A percentile compares a stretch with the other conserved stretches of the same genome.
These are phyloP conservation scores for Heliconius himera DNA, from an alignment of 1,140 invertebrate genomes.

Conservation along the genomic window DNA sequence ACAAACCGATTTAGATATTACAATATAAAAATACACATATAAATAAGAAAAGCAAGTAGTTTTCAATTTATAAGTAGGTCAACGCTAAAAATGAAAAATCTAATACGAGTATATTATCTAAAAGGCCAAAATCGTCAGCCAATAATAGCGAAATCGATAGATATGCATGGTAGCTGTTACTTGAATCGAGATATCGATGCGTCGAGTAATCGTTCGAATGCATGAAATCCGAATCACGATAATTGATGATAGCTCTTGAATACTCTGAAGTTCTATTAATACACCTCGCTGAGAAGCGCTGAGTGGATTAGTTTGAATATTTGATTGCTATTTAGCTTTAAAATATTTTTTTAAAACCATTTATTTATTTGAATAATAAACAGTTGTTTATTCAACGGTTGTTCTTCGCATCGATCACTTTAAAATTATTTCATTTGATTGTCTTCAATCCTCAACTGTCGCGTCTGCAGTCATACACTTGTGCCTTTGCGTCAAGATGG, in stretches of 20 bases:
- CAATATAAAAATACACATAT: no score
- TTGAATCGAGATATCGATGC: constrained; percentile 14
- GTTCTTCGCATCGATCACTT: no score
- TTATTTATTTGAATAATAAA: no score
- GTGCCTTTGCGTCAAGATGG: no score
- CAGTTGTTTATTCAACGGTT: no score
- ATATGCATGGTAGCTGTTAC: constrained; percentile 3
- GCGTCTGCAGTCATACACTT: no score
- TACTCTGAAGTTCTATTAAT: constrained; percentile 13
- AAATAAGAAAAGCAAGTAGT: no score
- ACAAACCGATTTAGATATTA: no score
- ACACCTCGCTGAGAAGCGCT: constrained; percentile 4
- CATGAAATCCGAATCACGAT: constrained; percentile 18
- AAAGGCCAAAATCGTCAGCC: not conserved
- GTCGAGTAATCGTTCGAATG: constrained; percentile 12
- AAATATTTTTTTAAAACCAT: not conserved
- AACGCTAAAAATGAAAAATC: not conserved
- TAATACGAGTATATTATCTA: not conserved
- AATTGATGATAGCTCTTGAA: constrained; percentile 8
- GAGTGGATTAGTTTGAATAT: not conserved
- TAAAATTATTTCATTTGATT: no score
- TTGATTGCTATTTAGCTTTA: not conserved
- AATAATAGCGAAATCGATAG: not conserved
- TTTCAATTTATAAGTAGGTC: not conserved
- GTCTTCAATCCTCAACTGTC: no score